phyloP scores from a whole-genome alignment of 2,888 invertebrate genomes.

The Urechis unicinctus region DNA sequence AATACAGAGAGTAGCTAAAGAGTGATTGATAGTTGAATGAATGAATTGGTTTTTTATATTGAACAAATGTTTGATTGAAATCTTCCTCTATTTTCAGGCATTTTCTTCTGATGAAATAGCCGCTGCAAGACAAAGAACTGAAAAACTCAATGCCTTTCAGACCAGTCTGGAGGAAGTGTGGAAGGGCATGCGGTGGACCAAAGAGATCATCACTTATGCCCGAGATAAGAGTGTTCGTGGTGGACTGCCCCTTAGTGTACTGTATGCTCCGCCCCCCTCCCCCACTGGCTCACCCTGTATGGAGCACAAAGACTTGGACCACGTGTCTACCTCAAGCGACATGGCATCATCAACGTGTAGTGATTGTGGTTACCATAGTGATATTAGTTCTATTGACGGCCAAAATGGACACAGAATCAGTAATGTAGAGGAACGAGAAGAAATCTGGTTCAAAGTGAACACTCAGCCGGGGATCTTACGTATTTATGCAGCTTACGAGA shows the following conservation, averaged over 20 bases:
- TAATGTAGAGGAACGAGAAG: not conserved
- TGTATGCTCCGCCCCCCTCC: conserved; percentile 25
- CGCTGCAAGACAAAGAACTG: conserved; percentile 76
- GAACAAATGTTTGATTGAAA: not conserved
- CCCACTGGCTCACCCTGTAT: conserved; percentile 12
- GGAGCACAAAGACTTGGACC: conserved; percentile 6
- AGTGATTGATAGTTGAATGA: too few relatives aligned
- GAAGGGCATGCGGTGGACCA: conserved; percentile 92
- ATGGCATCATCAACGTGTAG: conserved; percentile 7
- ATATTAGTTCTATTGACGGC: conserved; percentile 15
- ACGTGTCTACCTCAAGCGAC: conserved; percentile 4
- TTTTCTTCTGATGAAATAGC: conserved; percentile 84
- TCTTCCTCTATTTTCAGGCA: conserved; percentile 55
- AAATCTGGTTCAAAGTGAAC: conserved; percentile 7
- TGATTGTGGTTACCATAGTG: conserved; percentile 22
- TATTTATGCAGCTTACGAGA: conserved; percentile 94
- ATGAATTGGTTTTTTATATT: too few relatives aligned
- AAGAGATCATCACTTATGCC: conserved; percentile 90
- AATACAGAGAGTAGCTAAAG: too few relatives aligned
- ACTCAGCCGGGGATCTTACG: conserved; percentile 56
- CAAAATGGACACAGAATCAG: not conserved
- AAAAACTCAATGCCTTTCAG: conserved; percentile 77
- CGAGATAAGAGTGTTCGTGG: conserved; percentile 62
- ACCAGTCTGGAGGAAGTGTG: conserved; percentile 79
- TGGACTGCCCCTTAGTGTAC: conserved; percentile 47